Base-by-base conservation (phyloP, 2,797 vertebrate genomes). In the Allobates femoralis region DNA sequence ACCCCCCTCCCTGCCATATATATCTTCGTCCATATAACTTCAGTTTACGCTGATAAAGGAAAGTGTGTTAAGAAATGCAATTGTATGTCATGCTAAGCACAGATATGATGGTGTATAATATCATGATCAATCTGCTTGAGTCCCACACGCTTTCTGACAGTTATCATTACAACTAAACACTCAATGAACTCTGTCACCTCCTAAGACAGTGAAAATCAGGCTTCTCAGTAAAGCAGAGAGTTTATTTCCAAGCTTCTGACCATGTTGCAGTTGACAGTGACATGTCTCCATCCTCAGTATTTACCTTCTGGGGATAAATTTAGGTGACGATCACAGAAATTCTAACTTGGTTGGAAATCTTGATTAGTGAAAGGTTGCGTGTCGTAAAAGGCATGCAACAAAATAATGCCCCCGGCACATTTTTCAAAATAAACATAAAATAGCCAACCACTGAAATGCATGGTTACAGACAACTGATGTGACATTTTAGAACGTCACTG, bases 81-180 rank as follows among this genome's bases (percentile, higher is more conserved):
- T 60, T 60, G 56, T 32, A 30, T 87, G 73, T 78, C 74, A 78
- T 58, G 58, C 73, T 11, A 34, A 69, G 55, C 34, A 75, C 53
- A 71, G 23, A 75, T 82, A 28, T 83, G 18, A 75, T 37, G 21
- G 28, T n/a, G 37, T 11, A 58, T 60, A 60, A 53, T 67, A 50
- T 37, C 19, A 23, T 82, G 41, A 55, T 78, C n/a, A 77, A 3
- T 66, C 18, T 74, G 32, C 41, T 66, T 41, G 14, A 5, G 77
- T 83, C n/a, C 32, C 62, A 66, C 56, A 23, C 30, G 30, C n/a
- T 56, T 14, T 74, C 26, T 58, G n/a, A 34, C 74, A 58, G 51
- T 18, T 58, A 28, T 62, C 28, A 19, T 69, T 46, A 46, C 5
- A 66, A 14, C 28, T 56, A 56, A 50, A 60, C 1, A 62, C 26